These are phyloP conservation scores for Apis florea DNA, from an alignment of 1,140 invertebrate species.

Conservation along the genomic window DNA sequence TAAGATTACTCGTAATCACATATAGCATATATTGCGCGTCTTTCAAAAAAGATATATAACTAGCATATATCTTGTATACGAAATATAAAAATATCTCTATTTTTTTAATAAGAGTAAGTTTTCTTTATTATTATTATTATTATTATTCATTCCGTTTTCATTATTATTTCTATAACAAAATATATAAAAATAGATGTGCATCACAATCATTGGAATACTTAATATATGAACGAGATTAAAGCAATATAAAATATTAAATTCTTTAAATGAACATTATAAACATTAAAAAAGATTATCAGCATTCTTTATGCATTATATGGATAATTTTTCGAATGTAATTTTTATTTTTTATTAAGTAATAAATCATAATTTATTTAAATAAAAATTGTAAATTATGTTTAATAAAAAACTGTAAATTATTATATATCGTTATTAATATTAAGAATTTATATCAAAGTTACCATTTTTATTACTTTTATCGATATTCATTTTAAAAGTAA, in stretches of 20 bases:
- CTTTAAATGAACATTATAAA: background rate
- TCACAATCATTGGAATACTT: constrained; percentile 51
- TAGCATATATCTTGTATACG: constrained; percentile 16
- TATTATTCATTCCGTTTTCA: too few relatives aligned
- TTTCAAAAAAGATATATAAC: constrained; percentile 13
- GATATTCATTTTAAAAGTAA: background rate
- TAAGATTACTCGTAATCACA: background rate
- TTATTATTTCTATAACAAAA: constrained; percentile 33
- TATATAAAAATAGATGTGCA: constrained; percentile 51
- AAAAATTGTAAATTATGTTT: too few relatives aligned
- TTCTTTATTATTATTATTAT: background rate
- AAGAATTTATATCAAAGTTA: background rate
- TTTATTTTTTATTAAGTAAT: background rate
- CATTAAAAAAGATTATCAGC: background rate
- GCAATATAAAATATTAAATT: background rate
- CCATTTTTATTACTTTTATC: background rate
- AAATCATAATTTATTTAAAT: too few relatives aligned
- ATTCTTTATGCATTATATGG: background rate
- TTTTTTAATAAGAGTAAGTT: constrained; percentile 16
- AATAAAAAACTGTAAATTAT: too few relatives aligned
- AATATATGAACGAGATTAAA: constrained; percentile 1
- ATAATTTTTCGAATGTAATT: background rate
- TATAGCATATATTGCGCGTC: background rate
- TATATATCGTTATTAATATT: background rate
- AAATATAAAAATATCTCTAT: constrained; percentile 52